Base-by-base conservation (phyloP, 2,113 vertebrate genomes). In the Haliaeetus leucogaster region DNA sequence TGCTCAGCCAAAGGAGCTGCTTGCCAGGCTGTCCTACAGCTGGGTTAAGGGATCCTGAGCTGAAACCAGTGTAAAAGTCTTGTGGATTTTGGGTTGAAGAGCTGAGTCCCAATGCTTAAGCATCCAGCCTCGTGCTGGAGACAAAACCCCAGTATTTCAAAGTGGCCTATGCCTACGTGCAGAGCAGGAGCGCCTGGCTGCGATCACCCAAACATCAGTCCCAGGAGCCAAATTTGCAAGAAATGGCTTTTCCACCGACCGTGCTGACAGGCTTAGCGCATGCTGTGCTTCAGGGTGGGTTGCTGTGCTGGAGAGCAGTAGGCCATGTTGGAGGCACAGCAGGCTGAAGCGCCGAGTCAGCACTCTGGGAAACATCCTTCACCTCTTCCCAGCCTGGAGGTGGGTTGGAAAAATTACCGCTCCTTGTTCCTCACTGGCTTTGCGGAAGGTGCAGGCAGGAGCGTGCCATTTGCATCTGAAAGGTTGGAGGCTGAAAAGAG, bases 241-340 rank as follows among this genome's bases (percentile, higher is more conserved):
- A 27, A 86, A 25, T 38, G 56, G 25, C 55, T 90, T 95, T 95
- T 82, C n/a, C 29, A 26, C 5, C 1, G 16, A 5, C 36, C 4
- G 3, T 22, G 16, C 50, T 53, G 73, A 11, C 27, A 80, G 58
- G 13, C 23, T 86, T 52, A 40, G 70, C 5, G 2, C 20, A 8
- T 0, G 0, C 4, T 0, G 0, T 42, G 67, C 61, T 85, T 53
- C 0, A 0, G 40, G 19, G 55, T 62, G 26, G 30, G 61, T 78
- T 42, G 34, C 12, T 34, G 61, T 62, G 45, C 36, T 86, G 5
- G 13, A 59, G 26, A 65, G 38, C 66, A 29, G 13, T 9, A 10
- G 38, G 43, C 53, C 9, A 4, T 3, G 4, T 21, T 34, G 15
- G 50, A 74, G 61, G n/a, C 19, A n/a, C 7, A 1, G 2, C 17